Conservation (phyloP, 1,140 invertebrate species). For the Lucilia sericata region DNA sequence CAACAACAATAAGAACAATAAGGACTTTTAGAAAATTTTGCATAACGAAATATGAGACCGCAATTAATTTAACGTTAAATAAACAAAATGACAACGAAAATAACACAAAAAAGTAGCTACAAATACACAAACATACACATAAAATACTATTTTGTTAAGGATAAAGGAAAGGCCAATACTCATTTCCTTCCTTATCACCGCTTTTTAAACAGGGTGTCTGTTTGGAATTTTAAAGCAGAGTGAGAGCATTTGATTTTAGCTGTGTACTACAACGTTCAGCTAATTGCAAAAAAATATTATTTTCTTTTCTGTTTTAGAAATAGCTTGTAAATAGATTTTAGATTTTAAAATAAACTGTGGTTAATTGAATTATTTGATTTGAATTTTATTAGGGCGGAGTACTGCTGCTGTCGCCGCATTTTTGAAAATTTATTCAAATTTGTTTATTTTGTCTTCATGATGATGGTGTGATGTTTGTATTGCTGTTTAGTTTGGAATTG, state of each 20-base stretch:
- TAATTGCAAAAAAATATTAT: conserved; percentile 30
- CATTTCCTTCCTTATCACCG: neutral
- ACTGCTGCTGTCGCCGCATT: neutral
- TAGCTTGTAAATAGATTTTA: conserved; percentile 37
- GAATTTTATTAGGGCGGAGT: neutral
- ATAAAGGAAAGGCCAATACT: neutral
- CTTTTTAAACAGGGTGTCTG: no score
- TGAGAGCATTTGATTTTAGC: neutral
- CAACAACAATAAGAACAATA: neutral
- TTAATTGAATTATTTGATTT: conserved; percentile 38
- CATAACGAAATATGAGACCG: conserved; percentile 48
- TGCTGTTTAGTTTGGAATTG: neutral
- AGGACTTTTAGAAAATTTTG: conserved; percentile 26
- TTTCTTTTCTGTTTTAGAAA: neutral
- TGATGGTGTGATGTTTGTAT: no score
- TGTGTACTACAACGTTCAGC: neutral
- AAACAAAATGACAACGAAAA: conserved; percentile 47
- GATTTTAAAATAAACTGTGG: conserved; percentile 40
- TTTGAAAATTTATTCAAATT: conserved; percentile 30
- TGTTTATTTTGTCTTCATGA: neutral
- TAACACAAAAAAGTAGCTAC: neutral
- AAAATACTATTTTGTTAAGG: no score
- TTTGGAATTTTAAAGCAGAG: neutral
- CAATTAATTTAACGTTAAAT: conserved; percentile 52
- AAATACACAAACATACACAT: neutral